Evolutionary conservation across 2,113 vertebrate genomes (phyloP), one percentile per base, ranked within the genome.

Genomic region (Diphyllodes magnificus): DNA sequence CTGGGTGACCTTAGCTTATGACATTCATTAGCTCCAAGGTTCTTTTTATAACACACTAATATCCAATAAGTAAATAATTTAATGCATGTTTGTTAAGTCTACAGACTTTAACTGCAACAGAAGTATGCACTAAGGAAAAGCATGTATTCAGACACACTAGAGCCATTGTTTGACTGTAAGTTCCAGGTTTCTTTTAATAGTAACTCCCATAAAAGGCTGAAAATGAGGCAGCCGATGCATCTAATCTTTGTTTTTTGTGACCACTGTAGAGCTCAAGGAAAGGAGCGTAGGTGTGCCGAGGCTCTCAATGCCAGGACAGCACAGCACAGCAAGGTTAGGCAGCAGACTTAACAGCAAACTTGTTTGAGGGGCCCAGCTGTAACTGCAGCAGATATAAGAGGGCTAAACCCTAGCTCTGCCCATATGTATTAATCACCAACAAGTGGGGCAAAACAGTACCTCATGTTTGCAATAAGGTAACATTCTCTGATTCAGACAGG

Each of bases 101-200:
- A 37, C 13, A 33, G 79, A 82, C 76, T 89, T 84, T 49, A 94
- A 93, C 75, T 37, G 51, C 59, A 73, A 24, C 57, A 93, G 64
- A 96, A 90, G 68, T 65, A 45, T 11, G 49, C 77, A 16, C 51
- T 78, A 60, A 69, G 69, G 72, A 82, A 95, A 94, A 88, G 54
- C 59, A 87, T 71, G 80, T 53, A 88, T 51, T 75, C 88, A 78
- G 63, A 61, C 56, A 93, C 92, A 90, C 76, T 97, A 88, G 25
- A 68, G 37, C 88, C 93, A 94, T 94, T 96, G 95, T 96, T 64
- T 83, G 71, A 60, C 68, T 68, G 3, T 2, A 71, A 60, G 40
- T 94, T 95, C 92, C 64, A 96, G n/a, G 51, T 92, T 95, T 93
- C 92, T 93, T 88, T 90, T 86, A 92, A 95, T 78, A 96, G 85